Conservation (phyloP, 2,888 invertebrate species). For the Troides helena region DNA sequence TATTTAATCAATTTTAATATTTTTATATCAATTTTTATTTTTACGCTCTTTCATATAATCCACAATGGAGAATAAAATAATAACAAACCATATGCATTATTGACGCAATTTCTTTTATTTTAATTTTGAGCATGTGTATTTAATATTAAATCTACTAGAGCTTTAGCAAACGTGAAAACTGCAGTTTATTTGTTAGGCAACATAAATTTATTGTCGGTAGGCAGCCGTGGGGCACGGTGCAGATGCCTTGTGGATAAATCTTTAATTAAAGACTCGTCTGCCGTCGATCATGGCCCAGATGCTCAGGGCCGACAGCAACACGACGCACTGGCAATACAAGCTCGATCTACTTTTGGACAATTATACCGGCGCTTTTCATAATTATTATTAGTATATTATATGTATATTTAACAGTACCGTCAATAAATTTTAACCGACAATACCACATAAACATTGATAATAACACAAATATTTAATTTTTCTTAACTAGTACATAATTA, state of each 20-base stretch:
- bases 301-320: constrained; percentile 56
- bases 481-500: no score
- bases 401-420: no score
- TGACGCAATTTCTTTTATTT: no score
- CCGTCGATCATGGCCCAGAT: constrained; percentile 39
- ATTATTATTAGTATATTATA: neutral
- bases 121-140: neutral
- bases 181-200: constrained; percentile 14
- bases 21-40: no score
- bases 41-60: no score
- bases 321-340: constrained; percentile 41
- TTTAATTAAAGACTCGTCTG: constrained; percentile 33
- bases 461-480: no score
- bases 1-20: no score
- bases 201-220: constrained; percentile 2
- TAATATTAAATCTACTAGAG: constrained; percentile 4
- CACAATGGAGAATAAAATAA: no score
- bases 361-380: constrained; percentile 38
- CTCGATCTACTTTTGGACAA: constrained; percentile 46
- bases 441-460: no score
- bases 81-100: no score
- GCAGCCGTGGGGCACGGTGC: constrained; percentile 2
- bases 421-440: no score
- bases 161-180: constrained; percentile 3
- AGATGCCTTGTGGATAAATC: constrained; percentile 24